Evolutionary conservation across 64 coral and sea anemone genomes (phyloP).

Genomic region (Cladopsammia gracilis): DNA sequence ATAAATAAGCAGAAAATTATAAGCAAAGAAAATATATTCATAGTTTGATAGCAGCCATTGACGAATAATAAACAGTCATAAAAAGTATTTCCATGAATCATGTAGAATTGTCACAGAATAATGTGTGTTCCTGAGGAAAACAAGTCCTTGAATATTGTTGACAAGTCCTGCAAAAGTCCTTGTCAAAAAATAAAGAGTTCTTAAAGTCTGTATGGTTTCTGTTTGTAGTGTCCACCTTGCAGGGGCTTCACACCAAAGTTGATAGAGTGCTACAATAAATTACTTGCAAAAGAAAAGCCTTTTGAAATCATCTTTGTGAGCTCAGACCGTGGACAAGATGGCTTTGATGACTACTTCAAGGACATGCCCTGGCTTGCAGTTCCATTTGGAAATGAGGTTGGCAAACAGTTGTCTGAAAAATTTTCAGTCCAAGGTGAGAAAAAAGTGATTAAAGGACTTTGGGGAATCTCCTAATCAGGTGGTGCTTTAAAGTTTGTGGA

Average conservation of each 20-base stretch:
- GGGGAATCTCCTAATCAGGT: no score
- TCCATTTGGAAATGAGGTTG: conserved; percentile 49
- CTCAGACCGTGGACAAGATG: conserved; percentile 77
- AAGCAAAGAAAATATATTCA: no score
- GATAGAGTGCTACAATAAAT: conserved; percentile 71
- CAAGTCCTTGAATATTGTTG: no score
- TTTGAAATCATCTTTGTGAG: conserved; percentile 95
- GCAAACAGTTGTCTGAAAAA: conserved; percentile 40
- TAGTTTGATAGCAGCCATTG: no score
- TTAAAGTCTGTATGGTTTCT: neutral
- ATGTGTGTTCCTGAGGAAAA: no score
- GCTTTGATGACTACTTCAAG: conserved; percentile 82
- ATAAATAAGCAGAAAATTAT: no score
- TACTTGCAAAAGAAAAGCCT: conserved; percentile 53
- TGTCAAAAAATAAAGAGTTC: neutral
- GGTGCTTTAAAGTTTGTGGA: neutral
- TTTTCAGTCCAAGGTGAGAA: conserved; percentile 93
- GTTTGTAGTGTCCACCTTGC: conserved; percentile 96
- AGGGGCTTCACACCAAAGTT: conserved; percentile 87
- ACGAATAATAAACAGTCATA: no score
- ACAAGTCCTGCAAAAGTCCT: neutral
- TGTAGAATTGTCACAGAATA: no score
- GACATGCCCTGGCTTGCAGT: conserved; percentile 93
- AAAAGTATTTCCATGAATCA: no score
- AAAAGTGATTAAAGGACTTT: neutral